Conservation (phyloP, 2,797 vertebrate genomes). For the Oceanodroma leucorhoa region DNA sequence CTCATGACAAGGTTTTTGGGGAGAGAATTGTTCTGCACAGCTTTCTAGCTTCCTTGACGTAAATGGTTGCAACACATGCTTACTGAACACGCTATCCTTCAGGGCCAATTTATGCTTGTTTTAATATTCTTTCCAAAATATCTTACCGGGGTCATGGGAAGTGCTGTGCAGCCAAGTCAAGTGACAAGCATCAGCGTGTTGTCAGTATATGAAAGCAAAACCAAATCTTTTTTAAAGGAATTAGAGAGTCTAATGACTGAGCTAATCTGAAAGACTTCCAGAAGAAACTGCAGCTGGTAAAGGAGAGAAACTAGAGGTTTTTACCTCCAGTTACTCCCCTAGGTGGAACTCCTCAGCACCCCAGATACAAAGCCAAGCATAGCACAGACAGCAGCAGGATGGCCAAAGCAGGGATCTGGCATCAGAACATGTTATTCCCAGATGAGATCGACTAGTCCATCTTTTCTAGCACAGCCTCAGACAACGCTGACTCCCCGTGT, state of each 20-base stretch:
- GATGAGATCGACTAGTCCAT: not conserved
- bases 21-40: not conserved
- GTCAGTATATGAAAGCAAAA: conserved; percentile 34
- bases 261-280: not conserved
- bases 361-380: not conserved
- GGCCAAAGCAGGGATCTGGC: not conserved
- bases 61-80: conserved; percentile 34
- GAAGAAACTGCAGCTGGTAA: not conserved
- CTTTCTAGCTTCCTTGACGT: conserved; percentile 32
- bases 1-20: not conserved
- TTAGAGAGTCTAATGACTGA: not conserved
- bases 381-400: not conserved
- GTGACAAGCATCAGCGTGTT: conserved; percentile 35
- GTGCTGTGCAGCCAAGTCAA: conserved; percentile 30
- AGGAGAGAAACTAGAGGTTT: not conserved
- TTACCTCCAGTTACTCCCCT: not conserved
- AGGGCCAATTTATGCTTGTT: conserved; percentile 37
- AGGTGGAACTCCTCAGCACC: not conserved
- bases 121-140: conserved; percentile 41
- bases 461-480: not conserved
- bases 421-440: not conserved
- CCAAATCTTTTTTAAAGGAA: not conserved
- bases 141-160: conserved; percentile 66
- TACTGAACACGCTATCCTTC: not conserved
- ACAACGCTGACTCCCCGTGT: not conserved